phyloP scores from a whole-genome alignment of 2,113 vertebrate species.

The Heloderma charlesbogerti region DNA sequence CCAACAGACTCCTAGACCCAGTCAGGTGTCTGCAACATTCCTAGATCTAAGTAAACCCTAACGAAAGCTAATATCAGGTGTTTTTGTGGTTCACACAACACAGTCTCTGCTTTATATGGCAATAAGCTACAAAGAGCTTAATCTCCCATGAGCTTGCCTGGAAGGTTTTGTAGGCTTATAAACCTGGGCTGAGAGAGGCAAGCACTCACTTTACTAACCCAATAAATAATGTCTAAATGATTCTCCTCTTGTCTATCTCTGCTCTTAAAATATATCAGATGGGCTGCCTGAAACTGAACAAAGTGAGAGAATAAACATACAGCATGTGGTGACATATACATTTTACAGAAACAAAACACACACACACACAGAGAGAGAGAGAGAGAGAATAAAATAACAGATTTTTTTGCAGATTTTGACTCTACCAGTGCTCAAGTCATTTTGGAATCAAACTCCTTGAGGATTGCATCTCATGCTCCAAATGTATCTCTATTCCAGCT shows the following conservation, averaged over 20 bases:
- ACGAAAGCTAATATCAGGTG: not conserved
- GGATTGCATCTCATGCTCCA: too few species aligned
- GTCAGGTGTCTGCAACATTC: too few species aligned
- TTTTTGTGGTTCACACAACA: not conserved
- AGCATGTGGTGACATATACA: not conserved
- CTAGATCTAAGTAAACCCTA: not conserved
- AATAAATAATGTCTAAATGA: conserved; percentile 16
- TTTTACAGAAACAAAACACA: conserved; percentile 8
- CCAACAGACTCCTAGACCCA: too few species aligned
- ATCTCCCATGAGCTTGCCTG: not conserved
- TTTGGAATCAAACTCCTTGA: not conserved
- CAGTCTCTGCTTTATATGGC: not conserved
- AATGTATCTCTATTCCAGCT: not conserved
- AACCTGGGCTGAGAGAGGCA: not conserved
- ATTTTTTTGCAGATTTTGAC: not conserved
- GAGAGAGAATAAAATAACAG: not conserved
- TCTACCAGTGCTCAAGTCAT: not conserved
- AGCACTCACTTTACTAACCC: conserved; percentile 8
- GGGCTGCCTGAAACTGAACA: not conserved
- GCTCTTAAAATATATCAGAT: not conserved
- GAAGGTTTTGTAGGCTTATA: conserved; percentile 31
- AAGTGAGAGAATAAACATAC: not conserved
- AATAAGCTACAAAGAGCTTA: not conserved
- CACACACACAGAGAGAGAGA: not conserved
- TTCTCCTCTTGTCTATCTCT: not conserved